phyloP scores from a whole-genome alignment of 2,113 vertebrate genomes.

The Puma concolor region DNA sequence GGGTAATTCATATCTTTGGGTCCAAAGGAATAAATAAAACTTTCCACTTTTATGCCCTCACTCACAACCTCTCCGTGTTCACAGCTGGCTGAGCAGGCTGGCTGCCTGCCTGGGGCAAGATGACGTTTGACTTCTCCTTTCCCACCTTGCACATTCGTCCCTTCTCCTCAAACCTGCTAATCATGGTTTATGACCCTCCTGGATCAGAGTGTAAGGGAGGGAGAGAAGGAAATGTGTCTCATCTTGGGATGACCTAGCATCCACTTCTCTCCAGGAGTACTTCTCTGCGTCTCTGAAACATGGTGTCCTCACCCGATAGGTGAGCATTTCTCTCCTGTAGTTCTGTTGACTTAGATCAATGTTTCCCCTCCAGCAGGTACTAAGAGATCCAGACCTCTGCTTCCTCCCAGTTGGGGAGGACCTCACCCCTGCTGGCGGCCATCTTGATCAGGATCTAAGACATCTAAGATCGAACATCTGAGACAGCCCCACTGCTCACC shows the following conservation, averaged over 20 bases:
- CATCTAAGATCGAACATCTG: background rate
- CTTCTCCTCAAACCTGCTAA: background rate
- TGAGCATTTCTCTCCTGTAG: background rate
- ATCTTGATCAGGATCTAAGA: background rate
- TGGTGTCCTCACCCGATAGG: background rate
- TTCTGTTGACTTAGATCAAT: background rate
- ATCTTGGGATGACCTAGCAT: accelerated
- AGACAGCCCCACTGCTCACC: accelerated
- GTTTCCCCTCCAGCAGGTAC: background rate
- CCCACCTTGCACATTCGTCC: background rate
- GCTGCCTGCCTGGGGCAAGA: background rate
- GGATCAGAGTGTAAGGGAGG: background rate
- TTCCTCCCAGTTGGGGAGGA: accelerated
- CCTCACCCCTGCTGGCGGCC: background rate
- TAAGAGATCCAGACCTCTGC: background rate
- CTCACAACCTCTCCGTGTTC: background rate
- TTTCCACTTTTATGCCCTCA: background rate
- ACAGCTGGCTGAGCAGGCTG: background rate
- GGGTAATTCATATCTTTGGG: background rate
- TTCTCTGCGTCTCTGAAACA: background rate
- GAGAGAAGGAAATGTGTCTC: background rate
- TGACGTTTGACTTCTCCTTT: background rate
- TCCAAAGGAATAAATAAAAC: background rate
- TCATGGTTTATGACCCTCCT: background rate
- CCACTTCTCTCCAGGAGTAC: background rate